Evolutionary conservation across 1,140 invertebrate species (phyloP), one percentile per base, ranked within the genome.

Genomic region (Apis mellifera): DNA sequence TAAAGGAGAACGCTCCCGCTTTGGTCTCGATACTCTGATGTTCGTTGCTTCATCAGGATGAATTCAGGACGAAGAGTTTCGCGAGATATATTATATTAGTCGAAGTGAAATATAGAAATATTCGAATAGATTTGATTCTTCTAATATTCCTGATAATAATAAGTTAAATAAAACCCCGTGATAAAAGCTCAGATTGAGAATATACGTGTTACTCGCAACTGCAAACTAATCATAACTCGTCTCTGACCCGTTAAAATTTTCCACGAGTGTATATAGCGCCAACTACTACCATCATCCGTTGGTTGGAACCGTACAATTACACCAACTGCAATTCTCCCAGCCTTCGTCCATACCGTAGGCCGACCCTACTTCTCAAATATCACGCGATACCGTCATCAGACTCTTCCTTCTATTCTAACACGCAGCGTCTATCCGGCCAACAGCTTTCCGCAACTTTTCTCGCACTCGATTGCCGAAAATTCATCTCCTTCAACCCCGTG

Each of bases 341-440:
- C 60, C n/a, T n/a, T n/a, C 7, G 23, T 26, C 60, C n/a, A 15
- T 62, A 15, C 7, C n/a, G 15, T 9, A 64, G 26, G 32, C 32
- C 62, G 19, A 23, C 17, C 32, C 15, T 17, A 17, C 26, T 64
- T 64, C 62, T 32, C 26, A 32, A 32, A 64, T 64, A 64, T 64
- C 62, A 64, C 62, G 62, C 64, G 32, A 66, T 66, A 66, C 32
- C 64, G 19, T 66, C 26, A 42, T 42, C 64, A 66, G 11, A 66
- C 17, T 19, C 19, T 66, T 42, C 17, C 32, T 21, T 65, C 9
- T 21, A 17, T 19, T 42, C 19, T 8, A 66, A 42, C 64, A 21
- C 12, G 15, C 8, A 0, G 15, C 26, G 19, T 17, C 15, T 32
- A 9, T 15, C 13, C 15, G 4, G 62, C 9, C 23, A 1, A 3